These are phyloP conservation scores for Eueremaeus valkanovi DNA, from an alignment of 2,888 invertebrate species.

Conservation along the genomic window DNA sequence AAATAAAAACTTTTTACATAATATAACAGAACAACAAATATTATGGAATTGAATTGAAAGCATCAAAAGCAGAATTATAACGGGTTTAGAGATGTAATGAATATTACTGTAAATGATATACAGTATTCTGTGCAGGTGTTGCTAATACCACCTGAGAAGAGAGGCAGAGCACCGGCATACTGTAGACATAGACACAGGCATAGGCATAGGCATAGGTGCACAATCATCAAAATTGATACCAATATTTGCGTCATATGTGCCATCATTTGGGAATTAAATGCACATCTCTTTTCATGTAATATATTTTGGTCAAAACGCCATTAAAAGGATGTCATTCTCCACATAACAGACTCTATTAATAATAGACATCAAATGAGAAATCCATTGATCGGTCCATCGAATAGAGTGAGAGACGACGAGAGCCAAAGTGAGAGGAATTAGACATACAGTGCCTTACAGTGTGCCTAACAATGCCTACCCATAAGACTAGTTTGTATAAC, in stretches of 20 bases:
- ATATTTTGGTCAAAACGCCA: not conserved
- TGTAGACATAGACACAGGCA: too few species aligned
- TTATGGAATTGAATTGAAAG: not conserved
- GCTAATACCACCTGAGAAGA: not conserved
- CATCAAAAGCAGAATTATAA: not conserved
- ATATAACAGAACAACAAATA: not conserved
- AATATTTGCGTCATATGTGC: not conserved
- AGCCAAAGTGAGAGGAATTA: too few species aligned
- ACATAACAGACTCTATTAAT: slow-evolving; percentile 7
- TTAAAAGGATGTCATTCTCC: slow-evolving; percentile 5
- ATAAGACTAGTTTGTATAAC: not conserved
- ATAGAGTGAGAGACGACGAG: too few species aligned
- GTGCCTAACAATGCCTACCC: not conserved
- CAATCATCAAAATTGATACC: not conserved
- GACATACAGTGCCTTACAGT: too few species aligned
- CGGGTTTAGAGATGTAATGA: not conserved
- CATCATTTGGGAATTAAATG: slow-evolving; percentile 5
- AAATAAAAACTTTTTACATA: slow-evolving; percentile 22
- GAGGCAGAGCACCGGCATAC: too few species aligned
- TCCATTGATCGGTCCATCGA: not conserved
- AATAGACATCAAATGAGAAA: not conserved
- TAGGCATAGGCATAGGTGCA: not conserved
- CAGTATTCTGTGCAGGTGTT: not conserved
- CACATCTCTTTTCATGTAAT: not conserved
- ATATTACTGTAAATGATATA: not conserved